Base-by-base conservation (phyloP, 2,888 invertebrate species). In the Acleris literana region DNA sequence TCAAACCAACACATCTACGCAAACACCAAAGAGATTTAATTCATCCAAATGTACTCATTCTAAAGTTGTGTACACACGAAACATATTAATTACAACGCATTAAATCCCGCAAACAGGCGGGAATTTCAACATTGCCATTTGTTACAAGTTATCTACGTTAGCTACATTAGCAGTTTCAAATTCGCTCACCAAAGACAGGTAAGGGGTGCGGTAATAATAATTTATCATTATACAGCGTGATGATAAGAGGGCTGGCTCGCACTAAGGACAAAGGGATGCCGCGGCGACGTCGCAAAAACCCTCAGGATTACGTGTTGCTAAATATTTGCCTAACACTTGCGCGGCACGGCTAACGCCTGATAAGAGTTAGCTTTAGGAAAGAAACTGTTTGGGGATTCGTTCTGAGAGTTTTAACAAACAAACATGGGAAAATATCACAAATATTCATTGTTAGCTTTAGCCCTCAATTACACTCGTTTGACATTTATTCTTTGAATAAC, bases 261-360 rank as follows among this genome's bases (percentile, higher is more conserved):
- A 74, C 77, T 81, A 79, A 73, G 81, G 79, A 85, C 84, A 85
- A 87, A 86, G 79, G 83, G 81, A 80, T 76, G 76, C 75, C 76
- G 54, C 72, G 64, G 73, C 69, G 54, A 55, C 62, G 71, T 60
- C 65, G 84, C 83, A 87, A 86, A 87, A 87, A 86, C 84, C 81
- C 74, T 71, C 73, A 78, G 87, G 86, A 87, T 88, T 88, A 88
- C 78, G 81, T 82, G 80, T 80, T 78, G 81, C 80, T 83, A 87
- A 89, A 90, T 87, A 88, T 88, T 87, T 86, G 84, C 83, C 80
- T 79, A 82, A 83, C 83, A 85, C 83, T 86, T 54, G 64, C 81
- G 78, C 76, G 76, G 66, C 64, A 48, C 61, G 20, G 65, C 53
- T 33, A 17, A 22, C 72, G 44, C 62, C 64, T 25, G 60, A 60